Evolutionary conservation across 2,888 invertebrate genomes (phyloP), one percentile per base, ranked within the genome.

Genomic region (Cepaea hortensis): DNA sequence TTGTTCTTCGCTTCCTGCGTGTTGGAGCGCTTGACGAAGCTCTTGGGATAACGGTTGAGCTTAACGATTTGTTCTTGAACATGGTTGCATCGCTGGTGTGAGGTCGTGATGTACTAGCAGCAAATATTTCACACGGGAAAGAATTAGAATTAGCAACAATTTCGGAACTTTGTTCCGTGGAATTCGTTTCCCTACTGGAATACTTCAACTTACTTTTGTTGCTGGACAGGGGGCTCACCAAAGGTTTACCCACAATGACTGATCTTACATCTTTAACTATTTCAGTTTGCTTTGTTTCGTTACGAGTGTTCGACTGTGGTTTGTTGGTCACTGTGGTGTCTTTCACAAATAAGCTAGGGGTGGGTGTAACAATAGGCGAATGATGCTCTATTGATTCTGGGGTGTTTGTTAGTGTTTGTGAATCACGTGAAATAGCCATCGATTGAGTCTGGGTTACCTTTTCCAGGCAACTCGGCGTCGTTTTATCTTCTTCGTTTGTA

Each of bases 141-240:
- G 61, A 77, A 13, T 55, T 77, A 13, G 61, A 77, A 11, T 20
- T 46, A 77, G 46, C 61, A 23, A 9, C 55, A 5, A 55, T 15
- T 61, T 77, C 61, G n/a, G 61, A 77, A 77, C 50, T 50, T 76
- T 23, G 77, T 79, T 79, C 79, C 13, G 3, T 62, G 18, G 79
- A 62, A 62, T n/a, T 55, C 1, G 7, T 6, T 3, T 55, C 23
- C 7, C n/a, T 77, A 7, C n/a, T n/a, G 15, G n/a, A n/a, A 5
- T 9, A 55, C 9, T 77, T 61, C n/a, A 3, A 20, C 50, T 18
- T 50, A 6, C 15, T 50, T 15, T 50, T 50, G 15, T 50, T 50
- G 5, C 6, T 77, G 9, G 55, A 61, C 20, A 7, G 20, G 11
- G 55, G 20, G n/a, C 55, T 77, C n/a, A n/a, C 11, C 3, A 20